Conservation (phyloP, 2,888 invertebrate genomes). For the Apantesis nais region DNA sequence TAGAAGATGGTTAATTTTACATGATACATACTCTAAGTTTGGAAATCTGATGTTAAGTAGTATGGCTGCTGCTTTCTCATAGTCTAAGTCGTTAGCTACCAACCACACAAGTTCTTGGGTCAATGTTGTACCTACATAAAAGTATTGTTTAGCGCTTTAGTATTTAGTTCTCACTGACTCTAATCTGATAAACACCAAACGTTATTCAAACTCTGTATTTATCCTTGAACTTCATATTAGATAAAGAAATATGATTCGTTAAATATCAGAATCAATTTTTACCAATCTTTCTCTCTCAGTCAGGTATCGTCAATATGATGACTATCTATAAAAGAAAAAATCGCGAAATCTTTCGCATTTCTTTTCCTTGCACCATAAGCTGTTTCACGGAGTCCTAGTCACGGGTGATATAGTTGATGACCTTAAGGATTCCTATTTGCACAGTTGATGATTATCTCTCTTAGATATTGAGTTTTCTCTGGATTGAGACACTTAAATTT, state of each 20-base stretch:
- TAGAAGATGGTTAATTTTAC: too few relatives aligned
- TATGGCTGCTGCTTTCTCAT: constrained; percentile 4
- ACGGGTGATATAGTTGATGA: too few relatives aligned
- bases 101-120: constrained; percentile 85
- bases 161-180: neutral
- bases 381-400: too few relatives aligned
- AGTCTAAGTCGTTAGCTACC: constrained; percentile 33
- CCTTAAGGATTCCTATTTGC: too few relatives aligned
- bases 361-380: too few relatives aligned
- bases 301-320: too few relatives aligned
- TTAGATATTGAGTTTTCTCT: too few relatives aligned
- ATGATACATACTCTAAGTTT: constrained; percentile 15
- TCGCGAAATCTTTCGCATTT: too few relatives aligned
- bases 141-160: neutral
- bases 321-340: too few relatives aligned
- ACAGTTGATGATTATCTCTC: too few relatives aligned
- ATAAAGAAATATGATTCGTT: neutral
- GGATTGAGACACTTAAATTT: too few relatives aligned
- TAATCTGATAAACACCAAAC: neutral
- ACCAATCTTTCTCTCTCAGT: too few relatives aligned
- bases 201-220: neutral
- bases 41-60: constrained; percentile 2
- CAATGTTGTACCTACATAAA: constrained; percentile 68
- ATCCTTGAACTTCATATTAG: neutral
- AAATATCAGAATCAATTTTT: neutral